Conservation (phyloP, 2,797 vertebrate genomes). For the Spinus olivaceus region DNA sequence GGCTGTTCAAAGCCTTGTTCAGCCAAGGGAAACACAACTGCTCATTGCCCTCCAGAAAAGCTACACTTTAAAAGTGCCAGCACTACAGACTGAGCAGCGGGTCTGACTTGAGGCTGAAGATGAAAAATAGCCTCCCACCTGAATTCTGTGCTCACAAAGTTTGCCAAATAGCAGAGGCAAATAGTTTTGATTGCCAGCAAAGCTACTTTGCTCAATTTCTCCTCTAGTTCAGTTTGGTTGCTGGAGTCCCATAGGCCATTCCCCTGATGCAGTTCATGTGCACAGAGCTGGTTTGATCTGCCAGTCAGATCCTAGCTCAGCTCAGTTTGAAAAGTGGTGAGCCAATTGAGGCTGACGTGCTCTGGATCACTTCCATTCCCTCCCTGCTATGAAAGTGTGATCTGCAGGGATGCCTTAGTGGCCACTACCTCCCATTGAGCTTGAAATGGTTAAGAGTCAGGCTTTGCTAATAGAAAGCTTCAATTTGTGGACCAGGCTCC, state of each 20-base stretch:
- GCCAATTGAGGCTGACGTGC: background rate
- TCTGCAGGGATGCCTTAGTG: background rate
- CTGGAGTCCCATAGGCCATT: background rate
- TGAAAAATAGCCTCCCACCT: background rate
- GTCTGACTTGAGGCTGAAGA: background rate
- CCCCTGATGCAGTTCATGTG: too few species aligned
- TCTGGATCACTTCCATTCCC: background rate
- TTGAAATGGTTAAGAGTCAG: background rate
- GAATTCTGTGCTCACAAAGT: background rate
- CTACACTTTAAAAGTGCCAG: background rate
- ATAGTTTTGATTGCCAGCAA: background rate
- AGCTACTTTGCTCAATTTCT: background rate
- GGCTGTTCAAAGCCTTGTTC: background rate
- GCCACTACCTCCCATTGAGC: background rate
- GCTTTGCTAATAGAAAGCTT: background rate
- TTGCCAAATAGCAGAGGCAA: background rate
- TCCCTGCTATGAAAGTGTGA: background rate
- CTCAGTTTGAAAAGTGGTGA: background rate
- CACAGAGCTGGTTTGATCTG: background rate
- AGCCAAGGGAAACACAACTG: background rate
- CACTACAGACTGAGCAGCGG: background rate
- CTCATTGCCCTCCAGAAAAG: background rate
- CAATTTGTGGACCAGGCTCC: background rate
- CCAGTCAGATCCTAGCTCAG: rapidly evolving
- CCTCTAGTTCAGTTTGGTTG: background rate